Evolutionary conservation across 1,140 invertebrate genomes (phyloP).

Genomic region (Popillia japonica): DNA sequence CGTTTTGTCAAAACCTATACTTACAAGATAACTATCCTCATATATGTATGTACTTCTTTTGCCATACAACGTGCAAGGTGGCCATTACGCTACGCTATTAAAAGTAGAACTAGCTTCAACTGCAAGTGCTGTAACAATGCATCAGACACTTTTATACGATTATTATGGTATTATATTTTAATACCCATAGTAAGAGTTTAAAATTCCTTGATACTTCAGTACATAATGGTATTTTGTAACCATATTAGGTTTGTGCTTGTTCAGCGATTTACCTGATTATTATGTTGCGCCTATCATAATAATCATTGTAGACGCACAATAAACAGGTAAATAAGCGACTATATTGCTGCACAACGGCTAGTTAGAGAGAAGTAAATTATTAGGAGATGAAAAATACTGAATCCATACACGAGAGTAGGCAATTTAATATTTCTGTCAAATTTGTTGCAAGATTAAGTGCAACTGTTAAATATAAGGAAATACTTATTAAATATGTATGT

Average conservation of each 20-base stretch:
- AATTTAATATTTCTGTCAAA: neutral
- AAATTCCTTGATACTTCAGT: conserved; percentile 10
- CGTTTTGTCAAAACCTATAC: too few species aligned
- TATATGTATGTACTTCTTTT: too few species aligned
- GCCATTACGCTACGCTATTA: neutral
- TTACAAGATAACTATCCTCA: too few species aligned
- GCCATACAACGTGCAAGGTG: neutral
- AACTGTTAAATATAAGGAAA: too few species aligned
- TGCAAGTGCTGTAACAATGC: conserved; percentile 3
- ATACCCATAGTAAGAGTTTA: neutral
- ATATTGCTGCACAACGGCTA: neutral
- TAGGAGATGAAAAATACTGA: neutral
- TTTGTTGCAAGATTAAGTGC: neutral
- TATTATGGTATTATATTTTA: conserved; percentile 14
- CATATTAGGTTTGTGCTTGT: neutral
- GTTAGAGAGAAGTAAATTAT: conserved; percentile 7
- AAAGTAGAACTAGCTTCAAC: neutral
- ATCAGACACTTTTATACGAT: neutral
- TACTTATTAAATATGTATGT: too few species aligned
- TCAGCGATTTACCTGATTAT: conserved; percentile 23
- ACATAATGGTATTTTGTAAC: conserved; percentile 6
- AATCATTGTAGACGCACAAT: conserved; percentile 6
- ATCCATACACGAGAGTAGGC: neutral
- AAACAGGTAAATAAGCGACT: neutral
- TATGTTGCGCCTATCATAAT: conserved; percentile 19